These are phyloP conservation scores for Troides oblongomaculatus DNA, from an alignment of 2,888 invertebrate genomes.

Conservation along the genomic window DNA sequence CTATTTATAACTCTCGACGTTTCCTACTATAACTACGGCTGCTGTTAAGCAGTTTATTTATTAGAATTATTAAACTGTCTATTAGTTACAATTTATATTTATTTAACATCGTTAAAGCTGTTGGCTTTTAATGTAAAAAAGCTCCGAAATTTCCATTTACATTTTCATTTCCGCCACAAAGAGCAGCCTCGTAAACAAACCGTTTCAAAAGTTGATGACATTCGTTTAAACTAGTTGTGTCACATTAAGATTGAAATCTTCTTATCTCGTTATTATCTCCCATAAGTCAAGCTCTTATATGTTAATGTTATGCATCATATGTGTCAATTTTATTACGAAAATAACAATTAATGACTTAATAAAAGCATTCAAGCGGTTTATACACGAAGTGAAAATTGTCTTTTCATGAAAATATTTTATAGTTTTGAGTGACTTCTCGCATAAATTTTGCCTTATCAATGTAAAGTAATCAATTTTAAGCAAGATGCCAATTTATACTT, in stretches of 20 bases:
- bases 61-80: neutral
- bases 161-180: conserved; percentile 1
- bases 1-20: too few species aligned
- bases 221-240: conserved; percentile 28
- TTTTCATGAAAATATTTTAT: neutral
- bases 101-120: neutral
- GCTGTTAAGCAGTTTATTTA: too few species aligned
- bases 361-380: conserved; percentile 11
- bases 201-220: conserved; percentile 15
- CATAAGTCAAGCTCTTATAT: conserved; percentile 27
- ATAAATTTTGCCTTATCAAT: neutral
- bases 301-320: conserved; percentile 22
- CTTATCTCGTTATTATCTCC: conserved; percentile 21
- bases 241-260: conserved; percentile 28
- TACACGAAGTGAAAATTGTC: neutral
- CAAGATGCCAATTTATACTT: neutral
- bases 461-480: neutral
- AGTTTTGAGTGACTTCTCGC: neutral
- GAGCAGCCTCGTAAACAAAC: conserved; percentile 9
- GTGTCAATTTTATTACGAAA: conserved; percentile 25
- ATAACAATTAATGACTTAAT: conserved; percentile 25
- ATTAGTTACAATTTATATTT: neutral
- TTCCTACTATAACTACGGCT: too few species aligned
- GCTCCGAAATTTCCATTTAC: neutral
- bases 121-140: neutral